Evolutionary conservation across 2,113 vertebrate species (phyloP), one percentile per base, ranked within the genome.

Genomic region (Tetrao urogallus): DNA sequence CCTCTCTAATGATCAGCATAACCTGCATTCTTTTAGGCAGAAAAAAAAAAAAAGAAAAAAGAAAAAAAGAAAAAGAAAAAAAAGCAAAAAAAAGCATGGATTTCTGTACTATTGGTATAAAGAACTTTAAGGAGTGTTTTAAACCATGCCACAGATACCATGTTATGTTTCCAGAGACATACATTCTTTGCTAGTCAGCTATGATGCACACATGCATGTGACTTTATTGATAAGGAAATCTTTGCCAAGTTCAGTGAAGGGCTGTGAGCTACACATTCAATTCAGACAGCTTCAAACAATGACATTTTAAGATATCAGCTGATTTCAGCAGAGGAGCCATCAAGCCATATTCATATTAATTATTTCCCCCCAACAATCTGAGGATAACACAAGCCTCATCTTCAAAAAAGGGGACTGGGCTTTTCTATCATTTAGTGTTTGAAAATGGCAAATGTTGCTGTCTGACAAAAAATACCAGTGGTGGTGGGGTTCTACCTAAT

Each of bases 311-410:
- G 42, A 75, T 16, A 77, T 2, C 10, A 42, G 8, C 10, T 38
- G 52, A n/a, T 72, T 64, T 86, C 42, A 82, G 21, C 10, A 66
- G 28, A 2, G 4, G n/a, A 36, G 74, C 48, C 1, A 4, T 34
- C 25, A 36, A 73, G 15, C 4, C 27, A 6, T 28, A 43, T 0
- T 0, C 12, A 63, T 20, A 38, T 28, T 1, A 85, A 65, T 66
- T 54, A 7, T 73, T 24, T 71, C 77, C 34, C 52, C 86, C 78
- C 66, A 11, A 38, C 21, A 75, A 10, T 7, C 18, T 73, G 42
- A 80, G 40, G 4, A 9, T 72, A 56, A 58, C 4, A 71, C 3
- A 30, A 82, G 10, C 8, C 50, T 10, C 40, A 40, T 8, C 10
- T 78, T 86, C 67, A 40, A 58, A 56, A 56, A 6, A 57, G 1